A percentile compares a stretch with the other conserved stretches of the same genome.
These are phyloP conservation scores for Rhipidura dahli DNA, from an alignment of 2,113 vertebrate genomes.

Conservation along the genomic window DNA sequence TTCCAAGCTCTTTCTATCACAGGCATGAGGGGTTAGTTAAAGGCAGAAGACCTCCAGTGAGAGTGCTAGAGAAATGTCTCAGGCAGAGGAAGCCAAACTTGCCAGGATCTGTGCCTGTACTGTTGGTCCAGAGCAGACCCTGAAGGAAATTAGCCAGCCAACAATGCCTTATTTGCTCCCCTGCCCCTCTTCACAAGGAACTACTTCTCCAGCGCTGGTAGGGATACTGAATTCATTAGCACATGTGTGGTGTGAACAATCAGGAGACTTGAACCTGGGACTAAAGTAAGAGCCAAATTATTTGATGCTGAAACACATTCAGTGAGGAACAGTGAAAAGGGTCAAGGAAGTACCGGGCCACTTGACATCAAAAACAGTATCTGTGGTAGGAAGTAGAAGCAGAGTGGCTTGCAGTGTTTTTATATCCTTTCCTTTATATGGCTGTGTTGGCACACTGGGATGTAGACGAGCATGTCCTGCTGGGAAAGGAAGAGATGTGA, in stretches of 20 bases:
- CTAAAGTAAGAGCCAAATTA: not conserved
- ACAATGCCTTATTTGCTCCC: not conserved
- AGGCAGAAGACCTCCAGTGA: slow-evolving; percentile 22
- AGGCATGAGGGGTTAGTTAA: not conserved
- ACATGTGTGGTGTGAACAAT: not conserved
- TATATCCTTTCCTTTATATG: slow-evolving; percentile 29
- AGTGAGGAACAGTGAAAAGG: not conserved
- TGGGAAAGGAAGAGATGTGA: slow-evolving; percentile 63
- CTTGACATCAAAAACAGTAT: slow-evolving; percentile 14
- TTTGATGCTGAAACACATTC: not conserved
- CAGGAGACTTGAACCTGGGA: slow-evolving; percentile 14
- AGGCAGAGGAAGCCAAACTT: slow-evolving; percentile 27
- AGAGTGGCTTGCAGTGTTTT: slow-evolving; percentile 14
- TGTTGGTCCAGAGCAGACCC: not conserved
- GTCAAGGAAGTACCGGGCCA: not conserved
- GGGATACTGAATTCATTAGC: slow-evolving; percentile 20
- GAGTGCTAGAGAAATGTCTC: not conserved
- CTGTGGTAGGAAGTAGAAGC: slow-evolving; percentile 34
- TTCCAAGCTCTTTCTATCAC: not conserved
- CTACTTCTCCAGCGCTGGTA: not conserved
- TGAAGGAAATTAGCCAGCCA: not conserved
- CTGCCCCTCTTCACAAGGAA: not conserved
- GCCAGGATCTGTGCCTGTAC: not conserved
- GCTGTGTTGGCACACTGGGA: slow-evolving; percentile 41
- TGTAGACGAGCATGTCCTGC: slow-evolving; percentile 40